Evolutionary conservation across 2,888 invertebrate species (phyloP).

Genomic region (Aplocera efformata): DNA sequence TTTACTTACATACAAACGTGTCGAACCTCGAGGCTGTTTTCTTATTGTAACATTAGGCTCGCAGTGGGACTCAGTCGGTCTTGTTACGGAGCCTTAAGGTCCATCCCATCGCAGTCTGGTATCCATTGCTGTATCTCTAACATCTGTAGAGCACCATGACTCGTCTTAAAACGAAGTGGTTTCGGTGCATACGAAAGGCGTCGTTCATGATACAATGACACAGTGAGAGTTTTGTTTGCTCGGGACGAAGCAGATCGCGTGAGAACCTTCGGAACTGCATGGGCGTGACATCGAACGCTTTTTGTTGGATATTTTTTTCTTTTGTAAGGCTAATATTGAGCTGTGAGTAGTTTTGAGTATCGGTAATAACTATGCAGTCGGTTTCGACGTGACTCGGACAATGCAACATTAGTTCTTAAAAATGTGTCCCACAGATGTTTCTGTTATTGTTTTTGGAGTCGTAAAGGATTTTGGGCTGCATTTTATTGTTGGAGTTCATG

Average conservation of each 20-base stretch:
- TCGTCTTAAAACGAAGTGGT: slow-evolving; percentile 36
- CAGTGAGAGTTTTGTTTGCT: slow-evolving; percentile 66
- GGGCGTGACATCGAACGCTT: slow-evolving; percentile 75
- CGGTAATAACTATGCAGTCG: slow-evolving; percentile 56
- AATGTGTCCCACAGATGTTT: slow-evolving; percentile 46
- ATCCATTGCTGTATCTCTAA: slow-evolving; percentile 44
- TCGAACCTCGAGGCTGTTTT: slow-evolving; percentile 60
- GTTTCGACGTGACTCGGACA: slow-evolving; percentile 70
- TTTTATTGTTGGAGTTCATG: slow-evolving; percentile 32
- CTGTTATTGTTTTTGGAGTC: slow-evolving; percentile 36
- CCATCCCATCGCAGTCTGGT: slow-evolving; percentile 37
- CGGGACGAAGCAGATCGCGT: slow-evolving; percentile 62
- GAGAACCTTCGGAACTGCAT: slow-evolving; percentile 75
- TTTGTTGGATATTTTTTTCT: slow-evolving; percentile 57
- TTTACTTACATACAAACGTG: slow-evolving; percentile 66
- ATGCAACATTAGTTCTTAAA: slow-evolving; percentile 46
- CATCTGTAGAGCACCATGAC: slow-evolving; percentile 15
- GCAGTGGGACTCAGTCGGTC: slow-evolving; percentile 48
- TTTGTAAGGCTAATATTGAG: slow-evolving; percentile 63
- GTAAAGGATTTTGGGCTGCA: slow-evolving; percentile 21
- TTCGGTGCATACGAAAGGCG: slow-evolving; percentile 39
- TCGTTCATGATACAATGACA: slow-evolving; percentile 55
- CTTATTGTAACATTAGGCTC: slow-evolving; percentile 62
- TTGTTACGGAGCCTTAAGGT: slow-evolving; percentile 59
- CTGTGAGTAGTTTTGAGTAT: slow-evolving; percentile 56